Base-by-base conservation (phyloP, 2,888 invertebrate genomes). In the Chloromyia formosa region DNA sequence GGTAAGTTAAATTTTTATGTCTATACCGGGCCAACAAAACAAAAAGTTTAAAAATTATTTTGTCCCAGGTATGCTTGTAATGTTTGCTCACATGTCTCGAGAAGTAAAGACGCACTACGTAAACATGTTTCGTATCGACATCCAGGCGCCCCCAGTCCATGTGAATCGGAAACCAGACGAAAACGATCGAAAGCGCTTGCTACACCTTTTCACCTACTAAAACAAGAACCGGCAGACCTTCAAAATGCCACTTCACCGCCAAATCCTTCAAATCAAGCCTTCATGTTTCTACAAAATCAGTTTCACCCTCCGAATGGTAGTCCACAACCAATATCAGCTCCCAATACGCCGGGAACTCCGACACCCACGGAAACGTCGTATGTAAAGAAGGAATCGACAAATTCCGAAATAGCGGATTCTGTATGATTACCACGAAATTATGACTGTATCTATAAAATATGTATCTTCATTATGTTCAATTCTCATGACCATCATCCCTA, bases 51-150 rank as follows among this genome's bases (percentile, higher is more conserved):
- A 45, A 45, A 66, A 45, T 18, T 20, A 49, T 49, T 7, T 18
- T n/a, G 64, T 45, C 74, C 20, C 61, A 85, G 94, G 40, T 94
- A 95, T 84, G 94, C 94, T 42, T 95, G 95, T 82, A 90, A 92
- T 77, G 93, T 94, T 0, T 95, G 95, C 85, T 91, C 92, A 0
- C 95, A 95, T 83, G 94, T 95, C 53, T 95, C 94, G 54, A 88
- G 95, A 77, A 95, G 94, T 73, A 88, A 95, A 76, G 95, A 95
- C 83, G 95, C 95, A 35, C 86, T 95, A 72, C 87, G 95, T 77
- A 95, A 95, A 83, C 95, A 95, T 82, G 94, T 95, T 54, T 94
- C 95, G 0, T 95, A 95, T 81, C 86, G 94, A 73, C 94, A 94
- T 85, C 93, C 94, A 7, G 90, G 84, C 1, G 84, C 85, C 18